These are phyloP conservation scores for Dendrolimus kikuchii DNA, from an alignment of 1,140 invertebrate species.

Conservation along the genomic window DNA sequence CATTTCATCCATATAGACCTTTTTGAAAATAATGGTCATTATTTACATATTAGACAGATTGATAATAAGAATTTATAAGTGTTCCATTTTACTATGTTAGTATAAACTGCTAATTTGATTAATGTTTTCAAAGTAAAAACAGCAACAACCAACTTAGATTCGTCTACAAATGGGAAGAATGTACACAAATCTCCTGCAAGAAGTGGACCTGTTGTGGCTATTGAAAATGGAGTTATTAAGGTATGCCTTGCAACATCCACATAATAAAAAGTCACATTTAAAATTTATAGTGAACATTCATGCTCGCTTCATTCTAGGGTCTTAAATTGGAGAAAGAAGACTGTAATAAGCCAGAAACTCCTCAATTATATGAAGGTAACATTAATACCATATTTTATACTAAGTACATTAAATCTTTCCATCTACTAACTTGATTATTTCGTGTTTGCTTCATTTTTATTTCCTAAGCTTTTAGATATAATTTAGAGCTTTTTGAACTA, in stretches of 20 bases:
- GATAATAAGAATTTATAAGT: too few species aligned
- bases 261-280: neutral
- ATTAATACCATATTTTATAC: neutral
- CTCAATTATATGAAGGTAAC: constrained; percentile 23
- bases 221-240: constrained; percentile 66
- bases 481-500: too few species aligned
- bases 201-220: constrained; percentile 53
- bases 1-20: too few species aligned
- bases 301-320: constrained; percentile 29
- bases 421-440: neutral
- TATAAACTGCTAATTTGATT: too few species aligned
- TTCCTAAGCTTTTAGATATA: neutral
- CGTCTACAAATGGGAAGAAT: too few species aligned
- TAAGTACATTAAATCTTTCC: neutral
- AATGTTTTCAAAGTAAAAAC: too few species aligned
- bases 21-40: too few species aligned
- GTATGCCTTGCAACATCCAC: constrained; percentile 15
- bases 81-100: too few species aligned
- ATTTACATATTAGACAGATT: too few species aligned
- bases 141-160: too few species aligned
- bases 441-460: neutral
- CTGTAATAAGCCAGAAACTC: constrained; percentile 16
- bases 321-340: constrained; percentile 36
- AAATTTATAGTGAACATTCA: constrained; percentile 1
- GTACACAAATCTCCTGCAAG: constrained; percentile 16